phyloP scores from a whole-genome alignment of 2,113 vertebrate genomes.

The Myotis brandtii region DNA sequence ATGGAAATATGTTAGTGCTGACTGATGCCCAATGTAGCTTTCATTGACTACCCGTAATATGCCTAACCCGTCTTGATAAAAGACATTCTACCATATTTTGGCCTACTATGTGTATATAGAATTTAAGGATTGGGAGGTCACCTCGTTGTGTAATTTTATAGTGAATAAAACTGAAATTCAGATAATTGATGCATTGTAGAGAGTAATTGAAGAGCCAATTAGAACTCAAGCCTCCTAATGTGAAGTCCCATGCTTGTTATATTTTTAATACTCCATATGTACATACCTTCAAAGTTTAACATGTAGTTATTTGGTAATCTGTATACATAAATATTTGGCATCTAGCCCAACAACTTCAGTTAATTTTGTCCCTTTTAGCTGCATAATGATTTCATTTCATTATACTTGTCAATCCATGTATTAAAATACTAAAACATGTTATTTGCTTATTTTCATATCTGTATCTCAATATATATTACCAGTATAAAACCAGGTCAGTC shows the following conservation, averaged over 20 bases:
- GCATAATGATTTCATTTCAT: constrained; percentile 7
- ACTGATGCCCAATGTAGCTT: not conserved
- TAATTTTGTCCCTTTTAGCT: not conserved
- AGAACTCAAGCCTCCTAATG: not conserved
- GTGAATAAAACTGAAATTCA: constrained; percentile 4
- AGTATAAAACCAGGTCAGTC: not conserved
- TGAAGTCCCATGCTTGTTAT: not conserved
- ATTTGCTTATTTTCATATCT: constrained; percentile 38
- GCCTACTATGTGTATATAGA: not conserved
- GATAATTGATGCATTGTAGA: not conserved
- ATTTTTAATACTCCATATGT: constrained; percentile 11
- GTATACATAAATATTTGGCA: not conserved
- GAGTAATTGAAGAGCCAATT: not conserved
- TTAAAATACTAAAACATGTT: constrained; percentile 33
- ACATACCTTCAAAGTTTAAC: not conserved
- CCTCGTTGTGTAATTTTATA: not conserved
- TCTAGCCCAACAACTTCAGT: not conserved
- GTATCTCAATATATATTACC: not conserved
- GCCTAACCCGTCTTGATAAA: constrained; percentile 1
- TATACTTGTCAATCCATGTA: not conserved
- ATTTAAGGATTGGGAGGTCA: constrained; percentile 15
- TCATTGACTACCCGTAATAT: not conserved
- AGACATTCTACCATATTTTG: not conserved
- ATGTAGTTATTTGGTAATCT: not conserved
- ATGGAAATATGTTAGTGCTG: not conserved